Evolutionary conservation across 1,140 invertebrate genomes (phyloP).

Genomic region (Dermatophagoides farinae): DNA sequence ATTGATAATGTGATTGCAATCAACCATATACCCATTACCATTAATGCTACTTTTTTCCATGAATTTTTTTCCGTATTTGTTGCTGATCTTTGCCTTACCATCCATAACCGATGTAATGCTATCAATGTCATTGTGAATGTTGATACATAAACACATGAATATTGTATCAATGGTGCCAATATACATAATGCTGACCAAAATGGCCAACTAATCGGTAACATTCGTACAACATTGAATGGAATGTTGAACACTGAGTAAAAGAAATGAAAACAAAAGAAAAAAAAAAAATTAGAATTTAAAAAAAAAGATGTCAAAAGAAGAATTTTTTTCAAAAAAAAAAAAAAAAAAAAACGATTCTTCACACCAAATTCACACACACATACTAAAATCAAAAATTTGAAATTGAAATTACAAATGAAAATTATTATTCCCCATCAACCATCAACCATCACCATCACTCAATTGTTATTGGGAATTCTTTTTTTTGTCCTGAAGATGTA

Average conservation of each 20-base stretch:
- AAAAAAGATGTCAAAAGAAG: not conserved
- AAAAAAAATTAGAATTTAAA: not conserved
- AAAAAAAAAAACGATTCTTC: too few relatives aligned
- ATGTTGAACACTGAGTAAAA: constrained; percentile 42
- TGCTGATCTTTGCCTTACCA: constrained; percentile 10
- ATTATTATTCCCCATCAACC: too few relatives aligned
- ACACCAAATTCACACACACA: too few relatives aligned
- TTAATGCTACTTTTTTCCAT: constrained; percentile 20
- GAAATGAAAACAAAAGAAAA: constrained; percentile 26
- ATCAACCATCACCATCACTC: too few relatives aligned
- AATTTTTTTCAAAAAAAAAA: not conserved
- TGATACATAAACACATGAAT: constrained; percentile 28
- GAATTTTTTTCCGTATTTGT: constrained; percentile 29
- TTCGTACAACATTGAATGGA: constrained; percentile 37
- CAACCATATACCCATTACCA: constrained; percentile 48
- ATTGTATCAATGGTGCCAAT: constrained; percentile 30
- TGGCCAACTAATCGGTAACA: constrained; percentile 26
- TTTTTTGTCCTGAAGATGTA: too few relatives aligned
- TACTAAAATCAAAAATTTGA: too few relatives aligned
- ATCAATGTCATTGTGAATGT: constrained; percentile 34
- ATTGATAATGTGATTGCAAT: constrained; percentile 63
- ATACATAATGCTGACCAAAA: constrained; percentile 30
- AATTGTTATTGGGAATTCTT: too few relatives aligned
- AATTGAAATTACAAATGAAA: too few relatives aligned
- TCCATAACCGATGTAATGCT: constrained; percentile 29